Percentiles rank a stretch among this genome's conserved stretches.
These are phyloP conservation scores for Rhaphigaster nebulosa DNA, from an alignment of 2,888 invertebrate species.

Conservation along the genomic window DNA sequence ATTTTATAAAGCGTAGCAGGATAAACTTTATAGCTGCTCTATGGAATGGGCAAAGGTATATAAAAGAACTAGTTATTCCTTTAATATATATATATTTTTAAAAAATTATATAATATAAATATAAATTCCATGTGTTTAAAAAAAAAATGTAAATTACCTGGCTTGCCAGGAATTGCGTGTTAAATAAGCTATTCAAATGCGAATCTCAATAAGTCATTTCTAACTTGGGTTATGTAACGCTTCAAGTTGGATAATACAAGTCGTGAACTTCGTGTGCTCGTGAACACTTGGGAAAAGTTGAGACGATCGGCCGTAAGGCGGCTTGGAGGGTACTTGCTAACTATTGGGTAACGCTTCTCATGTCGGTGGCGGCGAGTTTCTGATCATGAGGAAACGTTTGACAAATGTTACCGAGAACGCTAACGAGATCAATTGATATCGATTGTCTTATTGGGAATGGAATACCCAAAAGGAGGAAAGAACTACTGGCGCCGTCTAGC, in stretches of 20 bases:
- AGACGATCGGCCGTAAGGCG: neutral
- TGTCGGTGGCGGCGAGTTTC: neutral
- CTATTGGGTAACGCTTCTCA: neutral
- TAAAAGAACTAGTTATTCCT: neutral
- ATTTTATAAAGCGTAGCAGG: neutral
- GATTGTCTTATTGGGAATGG: neutral
- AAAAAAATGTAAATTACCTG: neutral
- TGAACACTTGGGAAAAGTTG: neutral
- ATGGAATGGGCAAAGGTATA: neutral
- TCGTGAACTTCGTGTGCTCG: conserved; percentile 7
- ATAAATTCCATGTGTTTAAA: neutral
- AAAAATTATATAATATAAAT: neutral
- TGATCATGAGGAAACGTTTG: neutral
- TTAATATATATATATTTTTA: neutral
- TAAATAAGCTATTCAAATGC: neutral
- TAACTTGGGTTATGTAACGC: neutral
- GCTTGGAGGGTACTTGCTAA: neutral
- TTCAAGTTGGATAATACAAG: neutral
- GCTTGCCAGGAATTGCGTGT: neutral
- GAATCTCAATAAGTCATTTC: conserved; percentile 9
- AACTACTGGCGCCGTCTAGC: neutral
- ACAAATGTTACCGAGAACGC: neutral
- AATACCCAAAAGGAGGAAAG: neutral
- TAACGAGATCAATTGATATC: conserved; percentile 25
- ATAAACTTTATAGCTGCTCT: neutral